phyloP scores from a whole-genome alignment of 2,888 invertebrate genomes.

The Xestoiulus laeticollis region DNA sequence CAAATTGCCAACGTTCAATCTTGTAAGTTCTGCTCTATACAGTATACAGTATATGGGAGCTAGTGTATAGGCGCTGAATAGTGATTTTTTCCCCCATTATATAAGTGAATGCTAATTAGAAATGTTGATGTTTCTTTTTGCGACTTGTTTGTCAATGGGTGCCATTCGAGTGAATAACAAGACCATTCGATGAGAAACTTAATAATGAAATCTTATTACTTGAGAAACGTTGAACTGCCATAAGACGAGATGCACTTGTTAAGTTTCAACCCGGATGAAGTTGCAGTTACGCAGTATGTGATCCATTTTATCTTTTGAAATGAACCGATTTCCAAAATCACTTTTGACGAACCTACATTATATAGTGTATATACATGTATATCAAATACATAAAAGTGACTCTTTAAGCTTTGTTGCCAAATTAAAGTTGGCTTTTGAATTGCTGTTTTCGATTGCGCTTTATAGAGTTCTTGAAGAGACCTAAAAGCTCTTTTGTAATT shows the following conservation, averaged over 20 bases:
- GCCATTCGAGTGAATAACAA: not conserved
- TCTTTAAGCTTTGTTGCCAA: not conserved
- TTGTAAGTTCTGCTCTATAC: not conserved
- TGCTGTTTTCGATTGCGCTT: not conserved
- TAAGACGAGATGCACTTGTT: not conserved
- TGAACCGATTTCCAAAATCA: not conserved
- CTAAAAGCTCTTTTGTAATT: constrained; percentile 26
- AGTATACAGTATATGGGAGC: too few species aligned
- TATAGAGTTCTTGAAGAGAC: not conserved
- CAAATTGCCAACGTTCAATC: not conserved
- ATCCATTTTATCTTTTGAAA: not conserved
- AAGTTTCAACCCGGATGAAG: not conserved
- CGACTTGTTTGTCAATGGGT: not conserved
- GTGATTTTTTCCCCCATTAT: not conserved
- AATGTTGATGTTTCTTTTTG: not conserved
- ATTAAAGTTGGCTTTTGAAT: not conserved
- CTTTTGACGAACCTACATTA: not conserved
- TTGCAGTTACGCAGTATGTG: not conserved
- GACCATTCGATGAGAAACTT: not conserved
- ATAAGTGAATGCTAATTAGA: constrained; percentile 26
- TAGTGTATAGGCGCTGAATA: not conserved
- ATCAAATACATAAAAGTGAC: not conserved
- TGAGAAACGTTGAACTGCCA: not conserved
- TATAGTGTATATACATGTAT: too few species aligned
- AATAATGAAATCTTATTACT: not conserved